These are phyloP conservation scores for Psilanteris sp. DNA, from an alignment of 1,140 invertebrate genomes.

Conservation along the genomic window DNA sequence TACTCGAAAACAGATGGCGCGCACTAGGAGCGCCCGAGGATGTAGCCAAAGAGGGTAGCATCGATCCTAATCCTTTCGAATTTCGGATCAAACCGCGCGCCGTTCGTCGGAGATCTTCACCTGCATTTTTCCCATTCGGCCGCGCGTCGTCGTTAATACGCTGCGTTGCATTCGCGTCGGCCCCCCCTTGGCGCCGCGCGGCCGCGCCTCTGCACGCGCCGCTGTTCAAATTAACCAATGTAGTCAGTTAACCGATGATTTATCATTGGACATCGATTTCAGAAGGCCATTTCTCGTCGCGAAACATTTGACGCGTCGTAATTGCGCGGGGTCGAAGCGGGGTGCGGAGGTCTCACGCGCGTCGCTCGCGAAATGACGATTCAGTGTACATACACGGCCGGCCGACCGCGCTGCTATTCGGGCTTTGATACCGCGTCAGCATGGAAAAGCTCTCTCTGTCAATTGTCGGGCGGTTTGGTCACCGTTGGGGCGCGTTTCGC, in stretches of 20 bases:
- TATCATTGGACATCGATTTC: too few species aligned
- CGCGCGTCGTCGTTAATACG: slow-evolving; percentile 6
- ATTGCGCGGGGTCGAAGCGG: not conserved
- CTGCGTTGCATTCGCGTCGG: slow-evolving; percentile 9
- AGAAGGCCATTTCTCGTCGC: too few species aligned
- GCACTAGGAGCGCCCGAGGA: slow-evolving; percentile 57
- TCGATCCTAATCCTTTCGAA: slow-evolving; percentile 51
- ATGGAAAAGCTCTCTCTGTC: slow-evolving; percentile 49
- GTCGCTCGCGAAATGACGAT: slow-evolving; percentile 31
- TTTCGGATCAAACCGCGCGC: slow-evolving; percentile 16
- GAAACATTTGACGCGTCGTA: slow-evolving; percentile 24
- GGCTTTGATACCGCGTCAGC: slow-evolving; percentile 24
- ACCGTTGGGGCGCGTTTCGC: not conserved
- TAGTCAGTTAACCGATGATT: too few species aligned
- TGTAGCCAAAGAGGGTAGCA: slow-evolving; percentile 38
- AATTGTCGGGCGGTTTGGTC: slow-evolving; percentile 10
- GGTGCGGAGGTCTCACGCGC: slow-evolving; percentile 8
- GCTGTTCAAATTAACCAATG: too few species aligned
- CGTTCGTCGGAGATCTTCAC: slow-evolving; percentile 11
- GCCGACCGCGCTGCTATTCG: slow-evolving; percentile 3
- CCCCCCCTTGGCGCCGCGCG: too few species aligned
- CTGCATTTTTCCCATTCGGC: slow-evolving; percentile 12
- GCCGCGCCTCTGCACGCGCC: too few species aligned
- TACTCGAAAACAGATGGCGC: slow-evolving; percentile 74
- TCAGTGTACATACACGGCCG: slow-evolving; percentile 18